These are phyloP conservation scores for Nemoura dubitans DNA, from an alignment of 2,888 invertebrate genomes.

Conservation along the genomic window DNA sequence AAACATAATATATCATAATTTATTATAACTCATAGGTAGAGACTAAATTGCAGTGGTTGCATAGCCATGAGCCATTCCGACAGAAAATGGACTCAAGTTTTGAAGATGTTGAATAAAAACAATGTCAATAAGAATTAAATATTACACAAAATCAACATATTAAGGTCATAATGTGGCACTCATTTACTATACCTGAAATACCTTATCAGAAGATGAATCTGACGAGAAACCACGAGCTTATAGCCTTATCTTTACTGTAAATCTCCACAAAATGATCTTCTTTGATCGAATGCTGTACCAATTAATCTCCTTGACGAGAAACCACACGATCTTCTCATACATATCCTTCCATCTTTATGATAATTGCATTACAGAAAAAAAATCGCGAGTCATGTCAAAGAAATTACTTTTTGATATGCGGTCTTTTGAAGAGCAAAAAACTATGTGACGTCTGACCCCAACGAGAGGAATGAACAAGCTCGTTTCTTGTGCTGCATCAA, in stretches of 20 bases:
- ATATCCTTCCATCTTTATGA: slow-evolving; percentile 14
- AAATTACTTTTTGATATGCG: slow-evolving; percentile 43
- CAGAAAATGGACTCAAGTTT: neutral
- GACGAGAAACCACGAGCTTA: too few relatives aligned
- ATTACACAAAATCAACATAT: too few relatives aligned
- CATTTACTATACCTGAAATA: too few relatives aligned
- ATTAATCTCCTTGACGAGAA: neutral
- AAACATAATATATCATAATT: too few relatives aligned
- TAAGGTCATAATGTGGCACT: too few relatives aligned
- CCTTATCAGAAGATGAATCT: too few relatives aligned
- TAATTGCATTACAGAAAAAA: slow-evolving; percentile 15
- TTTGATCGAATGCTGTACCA: slow-evolving; percentile 28
- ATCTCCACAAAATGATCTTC: neutral
- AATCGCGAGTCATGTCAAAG: slow-evolving; percentile 43
- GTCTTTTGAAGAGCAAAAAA: slow-evolving; percentile 42
- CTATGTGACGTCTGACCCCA: neutral
- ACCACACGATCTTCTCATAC: neutral
- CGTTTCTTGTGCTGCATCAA: neutral
- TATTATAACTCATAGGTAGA: too few relatives aligned
- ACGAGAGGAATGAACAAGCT: neutral
- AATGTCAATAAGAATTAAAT: too few relatives aligned
- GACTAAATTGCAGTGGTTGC: too few relatives aligned
- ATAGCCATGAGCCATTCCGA: too few relatives aligned
- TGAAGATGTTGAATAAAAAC: too few relatives aligned
- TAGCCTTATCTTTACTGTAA: too few relatives aligned